A percentile compares a stretch with the other conserved stretches of the same genome.
These are phyloP conservation scores for Porites rus DNA, from an alignment of 92 coral and sea anemone species.

Conservation along the genomic window DNA sequence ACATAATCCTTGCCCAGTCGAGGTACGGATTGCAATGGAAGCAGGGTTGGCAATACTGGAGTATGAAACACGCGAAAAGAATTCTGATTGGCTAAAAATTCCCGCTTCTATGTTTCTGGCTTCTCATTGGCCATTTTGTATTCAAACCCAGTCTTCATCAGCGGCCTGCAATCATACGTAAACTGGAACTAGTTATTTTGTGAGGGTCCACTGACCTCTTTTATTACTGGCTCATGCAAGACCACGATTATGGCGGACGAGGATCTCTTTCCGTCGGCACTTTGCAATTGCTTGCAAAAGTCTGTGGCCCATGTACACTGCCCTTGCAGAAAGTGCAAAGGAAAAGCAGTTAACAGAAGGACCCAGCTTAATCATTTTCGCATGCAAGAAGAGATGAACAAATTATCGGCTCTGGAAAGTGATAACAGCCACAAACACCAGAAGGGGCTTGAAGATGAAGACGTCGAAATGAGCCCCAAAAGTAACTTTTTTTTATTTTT, in stretches of 20 bases:
- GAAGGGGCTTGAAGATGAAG: constrained; percentile 3
- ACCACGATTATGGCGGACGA: constrained; percentile 1
- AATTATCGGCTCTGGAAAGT: constrained; percentile 3
- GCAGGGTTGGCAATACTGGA: not conserved
- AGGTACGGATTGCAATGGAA: not conserved
- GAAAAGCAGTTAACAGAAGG: constrained; percentile 21
- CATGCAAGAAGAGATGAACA: constrained; percentile 17
- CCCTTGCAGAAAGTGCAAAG: constrained; percentile 32
- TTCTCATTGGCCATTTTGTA: constrained; percentile 39
- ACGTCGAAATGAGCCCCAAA: constrained; percentile 15
- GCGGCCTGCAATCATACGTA: too few relatives aligned
- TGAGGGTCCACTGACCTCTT: constrained; percentile 3
- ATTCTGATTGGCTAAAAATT: constrained; percentile 50
- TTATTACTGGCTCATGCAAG: not conserved
- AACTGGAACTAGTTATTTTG: not conserved
- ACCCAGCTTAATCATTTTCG: constrained; percentile 24
- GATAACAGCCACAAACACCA: not conserved
- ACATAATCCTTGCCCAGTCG: not conserved
- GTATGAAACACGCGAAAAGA: not conserved
- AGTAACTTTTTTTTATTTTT: constrained; percentile 6
- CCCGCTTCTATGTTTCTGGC: constrained; percentile 41
- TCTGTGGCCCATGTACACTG: constrained; percentile 23
- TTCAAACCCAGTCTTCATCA: constrained; percentile 23
- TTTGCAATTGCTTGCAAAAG: constrained; percentile 32
- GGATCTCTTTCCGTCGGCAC: constrained; percentile 5